These are phyloP conservation scores for Urocyon cinereoargenteus DNA, from an alignment of 2,797 vertebrate genomes.

Conservation along the genomic window DNA sequence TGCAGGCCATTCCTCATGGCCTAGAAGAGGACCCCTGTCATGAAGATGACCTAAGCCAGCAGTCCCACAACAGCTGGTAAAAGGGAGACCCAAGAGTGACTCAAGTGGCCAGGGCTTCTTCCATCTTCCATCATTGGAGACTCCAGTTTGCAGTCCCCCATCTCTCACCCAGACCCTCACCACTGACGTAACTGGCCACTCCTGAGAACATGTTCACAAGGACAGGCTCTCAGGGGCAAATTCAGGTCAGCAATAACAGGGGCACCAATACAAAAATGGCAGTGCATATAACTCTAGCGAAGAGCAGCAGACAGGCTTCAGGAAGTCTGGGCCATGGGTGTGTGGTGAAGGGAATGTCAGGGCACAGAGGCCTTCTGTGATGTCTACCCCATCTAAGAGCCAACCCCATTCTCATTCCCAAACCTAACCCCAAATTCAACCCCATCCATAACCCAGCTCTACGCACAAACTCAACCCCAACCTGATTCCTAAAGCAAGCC, in stretches of 20 bases:
- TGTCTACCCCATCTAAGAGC: background rate
- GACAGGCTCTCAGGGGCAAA: background rate
- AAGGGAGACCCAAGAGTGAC: background rate
- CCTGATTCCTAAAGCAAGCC: background rate
- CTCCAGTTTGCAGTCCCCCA: background rate
- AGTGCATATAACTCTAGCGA: accelerated
- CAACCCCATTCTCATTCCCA: background rate
- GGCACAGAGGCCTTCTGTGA: background rate
- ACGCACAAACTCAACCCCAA: background rate
- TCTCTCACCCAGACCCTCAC: background rate
- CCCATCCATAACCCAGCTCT: background rate
- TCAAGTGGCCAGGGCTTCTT: background rate
- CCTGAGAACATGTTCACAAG: background rate
- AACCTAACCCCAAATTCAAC: background rate
- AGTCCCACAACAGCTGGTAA: background rate
- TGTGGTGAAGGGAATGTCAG: background rate
- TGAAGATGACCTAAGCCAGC: background rate
- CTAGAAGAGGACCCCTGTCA: background rate
- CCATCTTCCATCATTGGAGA: background rate
- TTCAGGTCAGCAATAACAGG: background rate
- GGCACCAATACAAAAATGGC: accelerated
- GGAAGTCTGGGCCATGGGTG: accelerated
- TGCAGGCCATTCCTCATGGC: background rate
- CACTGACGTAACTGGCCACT: background rate
- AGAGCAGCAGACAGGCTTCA: background rate